Evolutionary conservation across 2,797 vertebrate genomes (phyloP).

Genomic region (Gallinago nigripennis): DNA sequence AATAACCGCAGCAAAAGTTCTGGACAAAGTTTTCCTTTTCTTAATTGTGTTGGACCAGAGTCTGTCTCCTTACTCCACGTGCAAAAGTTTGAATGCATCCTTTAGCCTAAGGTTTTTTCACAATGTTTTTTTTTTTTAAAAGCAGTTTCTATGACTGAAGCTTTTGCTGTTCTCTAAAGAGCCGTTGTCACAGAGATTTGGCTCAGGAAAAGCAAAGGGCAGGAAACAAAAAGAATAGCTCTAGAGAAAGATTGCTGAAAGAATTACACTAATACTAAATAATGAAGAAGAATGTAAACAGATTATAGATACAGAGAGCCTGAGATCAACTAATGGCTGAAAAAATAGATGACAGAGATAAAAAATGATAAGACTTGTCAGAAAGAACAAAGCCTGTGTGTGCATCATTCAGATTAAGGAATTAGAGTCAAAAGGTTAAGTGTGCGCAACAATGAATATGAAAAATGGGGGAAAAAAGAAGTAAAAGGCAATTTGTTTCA

Average conservation of each 20-base stretch:
- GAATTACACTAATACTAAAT: conserved; percentile 76
- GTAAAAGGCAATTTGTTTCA: conserved; percentile 74
- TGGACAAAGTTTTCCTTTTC: neutral
- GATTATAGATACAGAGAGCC: conserved; percentile 74
- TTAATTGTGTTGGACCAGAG: neutral
- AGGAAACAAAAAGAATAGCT: conserved; percentile 51
- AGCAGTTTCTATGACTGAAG: conserved; percentile 22
- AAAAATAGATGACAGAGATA: conserved; percentile 79
- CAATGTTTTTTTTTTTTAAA: neutral
- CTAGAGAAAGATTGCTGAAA: conserved; percentile 59
- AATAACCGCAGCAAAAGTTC: neutral
- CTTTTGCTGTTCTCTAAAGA: conserved; percentile 18
- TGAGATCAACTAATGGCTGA: conserved; percentile 75
- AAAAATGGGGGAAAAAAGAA: conserved; percentile 77
- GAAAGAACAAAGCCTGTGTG: conserved; percentile 79
- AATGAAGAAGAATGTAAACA: conserved; percentile 82
- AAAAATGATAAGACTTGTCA: conserved; percentile 80
- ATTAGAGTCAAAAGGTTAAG: conserved; percentile 81
- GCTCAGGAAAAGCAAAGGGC: conserved; percentile 47
- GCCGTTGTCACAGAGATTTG: conserved; percentile 36
- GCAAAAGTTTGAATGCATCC: neutral
- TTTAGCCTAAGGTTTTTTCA: neutral
- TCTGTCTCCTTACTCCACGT: neutral
- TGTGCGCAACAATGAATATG: conserved; percentile 80
- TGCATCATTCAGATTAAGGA: conserved; percentile 79